Evolutionary conservation across 2,797 vertebrate genomes (phyloP).

Genomic region (Enteromius radiatus): DNA sequence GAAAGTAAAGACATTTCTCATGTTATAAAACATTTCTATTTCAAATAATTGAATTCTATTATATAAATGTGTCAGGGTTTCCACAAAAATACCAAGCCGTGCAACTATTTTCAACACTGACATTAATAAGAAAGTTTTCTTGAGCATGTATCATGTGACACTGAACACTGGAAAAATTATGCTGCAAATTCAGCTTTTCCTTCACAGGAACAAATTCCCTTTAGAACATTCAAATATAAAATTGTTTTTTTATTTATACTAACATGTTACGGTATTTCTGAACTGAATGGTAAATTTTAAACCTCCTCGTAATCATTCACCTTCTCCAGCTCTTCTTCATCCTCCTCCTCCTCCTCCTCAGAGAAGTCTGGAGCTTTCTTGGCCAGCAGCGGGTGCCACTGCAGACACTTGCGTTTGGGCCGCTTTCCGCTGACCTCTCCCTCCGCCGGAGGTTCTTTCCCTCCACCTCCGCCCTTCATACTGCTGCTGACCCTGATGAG

Average conservation of each 20-base stretch:
- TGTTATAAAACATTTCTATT: neutral
- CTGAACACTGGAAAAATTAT: neutral
- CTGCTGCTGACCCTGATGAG: constrained; percentile 83
- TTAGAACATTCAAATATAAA: neutral
- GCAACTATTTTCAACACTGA: neutral
- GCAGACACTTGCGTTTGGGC: constrained; percentile 97
- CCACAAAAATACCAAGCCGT: neutral
- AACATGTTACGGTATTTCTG: neutral
- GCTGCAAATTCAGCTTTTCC: neutral
- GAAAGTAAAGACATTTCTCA: neutral
- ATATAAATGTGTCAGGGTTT: neutral
- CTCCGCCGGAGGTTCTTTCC: constrained; percentile 89
- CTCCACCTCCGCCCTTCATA: constrained; percentile 97
- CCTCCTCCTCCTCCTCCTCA: constrained; percentile 96
- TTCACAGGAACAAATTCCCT: neutral
- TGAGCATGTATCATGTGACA: neutral
- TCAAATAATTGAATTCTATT: too few relatives aligned
- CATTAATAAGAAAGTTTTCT: neutral
- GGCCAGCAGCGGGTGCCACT: constrained; percentile 98
- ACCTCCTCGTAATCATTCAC: constrained; percentile 67
- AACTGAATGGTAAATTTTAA: too few relatives aligned
- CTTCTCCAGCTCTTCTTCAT: constrained; percentile 95
- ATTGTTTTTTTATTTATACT: neutral
- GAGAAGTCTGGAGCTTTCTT: constrained; percentile 97
- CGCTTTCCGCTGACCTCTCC: constrained; percentile 91